These are phyloP conservation scores for Malacoraja senta DNA, from an alignment of 2,797 vertebrate species.

Conservation along the genomic window DNA sequence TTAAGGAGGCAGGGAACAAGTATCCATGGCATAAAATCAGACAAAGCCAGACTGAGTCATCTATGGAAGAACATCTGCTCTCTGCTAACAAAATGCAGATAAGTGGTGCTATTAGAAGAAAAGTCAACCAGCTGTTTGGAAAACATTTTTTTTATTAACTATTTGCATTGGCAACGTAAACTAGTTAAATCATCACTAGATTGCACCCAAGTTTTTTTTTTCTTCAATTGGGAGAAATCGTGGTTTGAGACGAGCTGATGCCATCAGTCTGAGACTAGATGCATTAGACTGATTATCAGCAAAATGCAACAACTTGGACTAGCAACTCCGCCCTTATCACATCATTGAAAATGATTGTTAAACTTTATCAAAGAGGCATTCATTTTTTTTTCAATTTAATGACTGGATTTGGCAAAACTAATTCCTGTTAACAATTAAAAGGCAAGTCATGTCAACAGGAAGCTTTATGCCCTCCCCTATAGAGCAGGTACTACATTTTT, in stretches of 20 bases:
- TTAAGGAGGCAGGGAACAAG: background rate
- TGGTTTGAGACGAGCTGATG: background rate
- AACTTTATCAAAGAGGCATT: background rate
- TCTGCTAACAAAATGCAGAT: background rate
- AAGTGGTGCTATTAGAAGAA: background rate
- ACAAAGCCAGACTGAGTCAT: background rate
- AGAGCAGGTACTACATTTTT: background rate
- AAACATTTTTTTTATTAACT: background rate
- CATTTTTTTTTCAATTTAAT: background rate
- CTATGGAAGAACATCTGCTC: background rate
- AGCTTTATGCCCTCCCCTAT: background rate
- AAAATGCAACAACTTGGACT: background rate
- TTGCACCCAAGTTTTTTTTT: background rate
- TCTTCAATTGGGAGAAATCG: too few relatives aligned
- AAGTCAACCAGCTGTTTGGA: background rate
- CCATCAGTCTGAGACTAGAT: background rate
- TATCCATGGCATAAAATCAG: background rate
- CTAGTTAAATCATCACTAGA: background rate
- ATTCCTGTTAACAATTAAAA: background rate
- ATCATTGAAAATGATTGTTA: background rate
- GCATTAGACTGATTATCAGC: background rate
- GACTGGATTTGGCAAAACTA: background rate
- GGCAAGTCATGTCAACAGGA: background rate
- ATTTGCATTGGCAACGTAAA: background rate
- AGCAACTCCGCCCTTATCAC: background rate